Evolutionary conservation across 2,888 invertebrate species (phyloP), one percentile per base, ranked within the genome.

Genomic region (Laspeyria flexula): DNA sequence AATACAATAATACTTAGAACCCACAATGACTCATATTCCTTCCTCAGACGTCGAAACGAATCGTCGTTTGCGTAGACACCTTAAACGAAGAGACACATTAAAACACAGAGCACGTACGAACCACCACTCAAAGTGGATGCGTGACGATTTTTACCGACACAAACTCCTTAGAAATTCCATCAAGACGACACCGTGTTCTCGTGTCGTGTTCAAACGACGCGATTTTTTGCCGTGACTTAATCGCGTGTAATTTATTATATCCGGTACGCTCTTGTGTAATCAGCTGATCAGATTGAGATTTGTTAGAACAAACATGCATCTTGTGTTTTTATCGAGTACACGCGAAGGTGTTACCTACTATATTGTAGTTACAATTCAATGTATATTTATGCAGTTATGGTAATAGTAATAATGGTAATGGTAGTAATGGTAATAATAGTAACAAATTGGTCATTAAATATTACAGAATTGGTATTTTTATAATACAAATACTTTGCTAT

Each of bases 121-220:
- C 48, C 65, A 60, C 69, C 63, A 55, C 67, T 72, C 70, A 60
- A 64, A 72, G 63, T 64, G 64, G 67, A 64, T 67, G 69, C 73
- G 75, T 79, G 78, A 76, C 72, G 72, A 74, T 74, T 79, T 73
- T 77, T 67, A 67, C 64, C 69, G 66, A 66, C 60, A 23, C 42
- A 63, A 29, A 23, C 49, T 62, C 46, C 46, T 58, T 60, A 41
- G 52, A 57, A 71, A 60, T 72, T 71, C 67, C 65, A 65, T 55
- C 52, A 56, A 60, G 39, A 46, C 16, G 47, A 44, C 65, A 64
- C 70, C 31, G 71, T 71, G 64, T 58, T 53, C 27, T 35, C 31
- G 37, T 47, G 52, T 48, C 42, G 52, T 43, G 41, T 37, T 45
- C 44, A 45, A 53, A 55, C 49, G 46, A 38, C 9, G 18, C 12